Percentiles rank a stretch among this genome's conserved stretches.
These are phyloP conservation scores for Hypomesus transpacificus DNA, from an alignment of 2,113 vertebrate species.

Conservation along the genomic window DNA sequence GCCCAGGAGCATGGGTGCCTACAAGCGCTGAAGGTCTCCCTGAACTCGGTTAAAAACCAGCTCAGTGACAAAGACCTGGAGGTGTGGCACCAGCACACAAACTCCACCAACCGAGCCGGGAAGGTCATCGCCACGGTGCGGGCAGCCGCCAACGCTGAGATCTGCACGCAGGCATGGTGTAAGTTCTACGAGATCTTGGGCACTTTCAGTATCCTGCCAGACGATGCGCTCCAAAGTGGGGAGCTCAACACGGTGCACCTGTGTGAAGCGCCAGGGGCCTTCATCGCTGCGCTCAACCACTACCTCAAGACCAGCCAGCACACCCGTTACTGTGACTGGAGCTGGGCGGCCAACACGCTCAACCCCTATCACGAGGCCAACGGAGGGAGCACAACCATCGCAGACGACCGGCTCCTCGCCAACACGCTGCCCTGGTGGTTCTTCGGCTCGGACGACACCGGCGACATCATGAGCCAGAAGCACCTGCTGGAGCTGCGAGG, in stretches of 20 bases:
- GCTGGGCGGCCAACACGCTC: conserved; percentile 87
- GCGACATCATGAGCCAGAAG: conserved; percentile 83
- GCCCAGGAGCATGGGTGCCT: conserved; percentile 66
- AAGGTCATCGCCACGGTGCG: conserved; percentile 80
- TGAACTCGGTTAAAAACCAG: conserved; percentile 89
- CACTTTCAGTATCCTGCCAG: conserved; percentile 77
- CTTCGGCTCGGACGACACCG: conserved; percentile 92
- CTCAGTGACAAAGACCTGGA: conserved; percentile 90
- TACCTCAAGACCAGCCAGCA: conserved; percentile 77
- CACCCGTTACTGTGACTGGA: conserved; percentile 81
- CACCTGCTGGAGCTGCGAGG: conserved; percentile 80
- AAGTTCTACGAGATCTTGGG: conserved; percentile 91
- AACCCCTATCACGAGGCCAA: conserved; percentile 93
- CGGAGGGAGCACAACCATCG: conserved; percentile 78
- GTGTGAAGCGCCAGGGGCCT: conserved; percentile 93
- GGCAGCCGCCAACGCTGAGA: conserved; percentile 81
- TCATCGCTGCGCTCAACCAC: conserved; percentile 89
- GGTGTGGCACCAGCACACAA: conserved; percentile 93
- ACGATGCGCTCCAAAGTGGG: conserved; percentile 69
- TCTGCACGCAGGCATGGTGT: conserved; percentile 95
- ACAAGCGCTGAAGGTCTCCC: conserved; percentile 78
- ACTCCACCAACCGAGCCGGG: conserved; percentile 88
- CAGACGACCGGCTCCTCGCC: conserved; percentile 89
- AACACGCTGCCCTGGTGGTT: conserved; percentile 89
- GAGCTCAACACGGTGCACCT: conserved; percentile 87